phyloP scores from a whole-genome alignment of 2,797 vertebrate species.

The Orestias chungarensis region DNA sequence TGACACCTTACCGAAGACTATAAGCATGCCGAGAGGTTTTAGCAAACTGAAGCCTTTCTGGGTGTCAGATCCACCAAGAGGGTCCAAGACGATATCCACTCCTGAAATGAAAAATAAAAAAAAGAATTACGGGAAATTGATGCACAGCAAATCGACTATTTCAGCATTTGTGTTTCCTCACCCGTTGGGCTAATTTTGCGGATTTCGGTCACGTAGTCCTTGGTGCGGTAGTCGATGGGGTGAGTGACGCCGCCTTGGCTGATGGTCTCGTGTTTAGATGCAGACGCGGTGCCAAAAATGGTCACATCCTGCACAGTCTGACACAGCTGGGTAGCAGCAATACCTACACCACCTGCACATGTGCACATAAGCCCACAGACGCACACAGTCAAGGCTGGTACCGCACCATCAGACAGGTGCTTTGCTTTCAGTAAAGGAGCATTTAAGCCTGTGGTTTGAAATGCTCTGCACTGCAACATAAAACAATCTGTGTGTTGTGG shows the following conservation, averaged over 20 bases:
- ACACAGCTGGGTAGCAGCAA: constrained; percentile 90
- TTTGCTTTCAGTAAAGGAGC: constrained; percentile 1
- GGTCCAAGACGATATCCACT: constrained; percentile 90
- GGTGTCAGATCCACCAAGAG: constrained; percentile 88
- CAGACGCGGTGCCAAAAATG: constrained; percentile 89
- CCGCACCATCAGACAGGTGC: constrained; percentile 11
- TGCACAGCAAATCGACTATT: background rate
- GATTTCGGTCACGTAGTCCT: constrained; percentile 88
- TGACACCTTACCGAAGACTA: constrained; percentile 85
- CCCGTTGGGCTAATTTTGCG: constrained; percentile 90
- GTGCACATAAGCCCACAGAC: no score
- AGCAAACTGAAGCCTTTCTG: constrained; percentile 88
- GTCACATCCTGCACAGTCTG: constrained; percentile 88
- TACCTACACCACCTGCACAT: constrained; percentile 86
- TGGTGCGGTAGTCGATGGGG: constrained; percentile 90
- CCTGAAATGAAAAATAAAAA: constrained; percentile 66
- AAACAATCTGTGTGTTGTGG: background rate
- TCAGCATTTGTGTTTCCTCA: constrained; percentile 37
- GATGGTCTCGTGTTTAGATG: constrained; percentile 87
- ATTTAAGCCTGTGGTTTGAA: background rate
- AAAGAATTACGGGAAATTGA: background rate
- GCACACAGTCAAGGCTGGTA: constrained; percentile 17
- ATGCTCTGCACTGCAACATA: background rate
- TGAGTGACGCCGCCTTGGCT: constrained; percentile 86
- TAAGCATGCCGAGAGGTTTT: constrained; percentile 88